These are phyloP conservation scores for Ivindomyrus marchei DNA, from an alignment of 2,113 vertebrate species.

Conservation along the genomic window DNA sequence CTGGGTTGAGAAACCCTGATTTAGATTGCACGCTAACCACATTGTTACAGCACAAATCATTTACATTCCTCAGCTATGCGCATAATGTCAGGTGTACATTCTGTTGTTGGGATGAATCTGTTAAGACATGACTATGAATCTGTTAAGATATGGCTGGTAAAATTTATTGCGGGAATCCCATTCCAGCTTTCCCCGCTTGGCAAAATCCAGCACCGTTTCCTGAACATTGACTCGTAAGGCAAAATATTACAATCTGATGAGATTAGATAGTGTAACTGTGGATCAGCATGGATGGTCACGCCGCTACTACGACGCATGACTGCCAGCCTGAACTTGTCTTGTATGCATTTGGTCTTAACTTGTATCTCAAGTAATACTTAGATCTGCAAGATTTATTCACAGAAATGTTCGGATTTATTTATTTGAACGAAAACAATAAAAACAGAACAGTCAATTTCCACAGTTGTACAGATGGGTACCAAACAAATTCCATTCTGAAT, in stretches of 20 bases:
- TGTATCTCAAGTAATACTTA: not conserved
- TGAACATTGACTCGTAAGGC: no score
- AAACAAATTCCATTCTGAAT: not conserved
- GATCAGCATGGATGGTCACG: not conserved
- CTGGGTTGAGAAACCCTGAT: no score
- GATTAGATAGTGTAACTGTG: not conserved
- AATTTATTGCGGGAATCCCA: not conserved
- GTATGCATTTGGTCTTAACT: not conserved
- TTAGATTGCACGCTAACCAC: not conserved
- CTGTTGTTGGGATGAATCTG: not conserved
- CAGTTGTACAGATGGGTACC: not conserved
- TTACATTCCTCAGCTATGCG: not conserved
- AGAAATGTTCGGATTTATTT: not conserved
- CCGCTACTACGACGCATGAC: not conserved
- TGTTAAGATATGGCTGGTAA: not conserved
- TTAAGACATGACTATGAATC: not conserved
- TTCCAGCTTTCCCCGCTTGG: not conserved
- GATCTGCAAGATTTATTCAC: not conserved
- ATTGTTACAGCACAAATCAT: not conserved
- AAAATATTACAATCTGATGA: not conserved
- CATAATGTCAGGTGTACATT: not conserved
- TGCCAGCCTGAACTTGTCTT: not conserved
- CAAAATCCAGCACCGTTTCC: not conserved
- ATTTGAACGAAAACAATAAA: not conserved
- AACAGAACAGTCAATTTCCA: not conserved